phyloP scores from a whole-genome alignment of 2,888 invertebrate genomes.

The Metalampra italica region DNA sequence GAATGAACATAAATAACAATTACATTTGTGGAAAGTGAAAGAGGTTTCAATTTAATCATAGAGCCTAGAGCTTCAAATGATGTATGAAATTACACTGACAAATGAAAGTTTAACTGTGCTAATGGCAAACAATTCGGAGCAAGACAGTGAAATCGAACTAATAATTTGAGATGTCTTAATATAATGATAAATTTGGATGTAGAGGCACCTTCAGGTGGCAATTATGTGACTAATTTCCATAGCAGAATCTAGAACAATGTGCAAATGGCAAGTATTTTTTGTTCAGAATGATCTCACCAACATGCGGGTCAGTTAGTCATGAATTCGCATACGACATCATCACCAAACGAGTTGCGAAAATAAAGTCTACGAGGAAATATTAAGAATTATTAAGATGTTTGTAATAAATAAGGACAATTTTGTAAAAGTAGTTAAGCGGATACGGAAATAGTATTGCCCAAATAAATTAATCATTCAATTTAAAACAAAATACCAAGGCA shows the following conservation, averaged over 20 bases:
- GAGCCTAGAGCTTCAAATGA: not conserved
- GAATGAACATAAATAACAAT: too few relatives aligned
- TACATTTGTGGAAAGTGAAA: not conserved
- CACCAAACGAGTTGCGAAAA: not conserved
- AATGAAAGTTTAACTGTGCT: constrained; percentile 3
- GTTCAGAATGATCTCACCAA: constrained; percentile 38
- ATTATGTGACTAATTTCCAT: constrained; percentile 6
- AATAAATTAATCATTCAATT: too few relatives aligned
- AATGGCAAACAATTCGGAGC: not conserved
- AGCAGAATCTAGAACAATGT: constrained; percentile 17
- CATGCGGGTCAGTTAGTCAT: constrained; percentile 37
- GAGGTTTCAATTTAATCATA: not conserved
- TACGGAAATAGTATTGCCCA: constrained; percentile 7
- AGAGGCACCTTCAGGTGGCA: not conserved
- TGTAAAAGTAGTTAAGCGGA: too few relatives aligned
- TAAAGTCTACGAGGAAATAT: not conserved
- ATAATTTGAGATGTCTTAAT: not conserved
- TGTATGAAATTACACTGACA: not conserved
- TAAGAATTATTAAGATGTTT: not conserved
- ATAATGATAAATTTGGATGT: not conserved
- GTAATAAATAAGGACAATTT: not conserved
- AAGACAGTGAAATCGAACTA: not conserved
- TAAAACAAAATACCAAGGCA: too few relatives aligned
- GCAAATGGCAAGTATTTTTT: constrained; percentile 27
- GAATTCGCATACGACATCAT: constrained; percentile 10